phyloP scores from a whole-genome alignment of 2,113 vertebrate species.

The Vulpes lagopus region DNA sequence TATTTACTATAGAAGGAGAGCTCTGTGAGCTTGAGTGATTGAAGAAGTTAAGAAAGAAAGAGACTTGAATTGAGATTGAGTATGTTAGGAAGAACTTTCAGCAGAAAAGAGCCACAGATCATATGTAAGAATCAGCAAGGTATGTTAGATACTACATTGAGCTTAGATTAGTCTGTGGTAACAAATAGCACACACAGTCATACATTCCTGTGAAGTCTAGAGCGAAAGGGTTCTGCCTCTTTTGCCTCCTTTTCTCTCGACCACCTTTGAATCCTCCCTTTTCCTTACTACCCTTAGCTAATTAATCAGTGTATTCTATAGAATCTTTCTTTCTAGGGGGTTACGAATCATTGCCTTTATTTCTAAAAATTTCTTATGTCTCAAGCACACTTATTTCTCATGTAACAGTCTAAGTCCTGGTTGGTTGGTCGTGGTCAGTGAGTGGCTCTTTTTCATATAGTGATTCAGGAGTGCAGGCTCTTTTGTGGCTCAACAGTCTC shows the following conservation, averaged over 20 bases:
- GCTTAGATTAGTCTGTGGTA: background rate
- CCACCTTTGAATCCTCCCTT: background rate
- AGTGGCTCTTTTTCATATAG: background rate
- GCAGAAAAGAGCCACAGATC: background rate
- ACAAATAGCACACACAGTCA: background rate
- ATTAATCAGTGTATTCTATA: conserved; percentile 22
- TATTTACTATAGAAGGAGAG: background rate
- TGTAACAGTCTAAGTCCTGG: background rate
- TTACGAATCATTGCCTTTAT: conserved; percentile 3
- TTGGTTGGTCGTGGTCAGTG: background rate
- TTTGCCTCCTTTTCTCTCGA: background rate
- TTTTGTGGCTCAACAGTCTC: background rate
- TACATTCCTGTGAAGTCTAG: background rate
- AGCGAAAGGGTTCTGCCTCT: background rate
- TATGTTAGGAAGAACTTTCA: conserved; percentile 43
- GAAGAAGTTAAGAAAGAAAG: conserved; percentile 25
- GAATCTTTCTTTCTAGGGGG: background rate
- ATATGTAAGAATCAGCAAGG: background rate
- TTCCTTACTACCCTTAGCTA: background rate
- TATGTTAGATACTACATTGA: background rate
- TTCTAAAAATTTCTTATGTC: background rate
- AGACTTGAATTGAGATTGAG: background rate
- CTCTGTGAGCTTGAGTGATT: background rate
- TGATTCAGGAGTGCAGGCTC: background rate
- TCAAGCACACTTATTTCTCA: conserved; percentile 30